Percentiles rank a stretch among this genome's conserved stretches.
These are phyloP conservation scores for Chloroceryle amazona DNA, from an alignment of 2,797 vertebrate genomes.

Conservation along the genomic window DNA sequence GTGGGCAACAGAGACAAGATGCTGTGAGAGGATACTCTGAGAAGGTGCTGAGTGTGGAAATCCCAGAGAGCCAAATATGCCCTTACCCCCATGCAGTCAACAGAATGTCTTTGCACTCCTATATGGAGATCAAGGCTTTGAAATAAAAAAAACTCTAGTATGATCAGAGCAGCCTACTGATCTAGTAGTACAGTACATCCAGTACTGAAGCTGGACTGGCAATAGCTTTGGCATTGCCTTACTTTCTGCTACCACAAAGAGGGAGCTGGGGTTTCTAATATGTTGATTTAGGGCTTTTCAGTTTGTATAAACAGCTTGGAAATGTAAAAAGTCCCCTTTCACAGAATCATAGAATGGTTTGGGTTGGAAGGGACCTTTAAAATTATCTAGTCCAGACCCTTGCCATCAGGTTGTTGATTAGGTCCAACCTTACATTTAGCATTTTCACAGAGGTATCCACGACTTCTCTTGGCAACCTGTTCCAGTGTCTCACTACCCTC, in stretches of 20 bases:
- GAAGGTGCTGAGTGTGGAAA: background rate
- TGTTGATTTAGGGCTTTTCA: background rate
- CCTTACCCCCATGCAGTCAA: background rate
- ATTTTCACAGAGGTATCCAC: background rate
- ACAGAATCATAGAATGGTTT: background rate
- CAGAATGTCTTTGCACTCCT: background rate
- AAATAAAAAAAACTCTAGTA: background rate
- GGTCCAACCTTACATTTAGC: background rate
- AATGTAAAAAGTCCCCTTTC: background rate
- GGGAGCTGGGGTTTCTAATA: accelerated
- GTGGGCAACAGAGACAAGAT: background rate
- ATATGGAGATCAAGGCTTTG: background rate
- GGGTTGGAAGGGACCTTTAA: background rate
- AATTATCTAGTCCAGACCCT: background rate
- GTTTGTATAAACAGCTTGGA: background rate
- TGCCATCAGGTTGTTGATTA: background rate
- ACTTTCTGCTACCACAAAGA: background rate
- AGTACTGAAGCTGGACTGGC: background rate
- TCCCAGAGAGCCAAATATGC: background rate
- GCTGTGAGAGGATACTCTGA: background rate
- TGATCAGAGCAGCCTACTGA: background rate
- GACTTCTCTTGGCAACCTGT: background rate
- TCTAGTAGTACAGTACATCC: accelerated
- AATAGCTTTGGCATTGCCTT: background rate
- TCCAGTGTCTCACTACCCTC: background rate